Base-by-base conservation (phyloP, 2,888 invertebrate genomes). In the Zhengitettix transpicula region DNA sequence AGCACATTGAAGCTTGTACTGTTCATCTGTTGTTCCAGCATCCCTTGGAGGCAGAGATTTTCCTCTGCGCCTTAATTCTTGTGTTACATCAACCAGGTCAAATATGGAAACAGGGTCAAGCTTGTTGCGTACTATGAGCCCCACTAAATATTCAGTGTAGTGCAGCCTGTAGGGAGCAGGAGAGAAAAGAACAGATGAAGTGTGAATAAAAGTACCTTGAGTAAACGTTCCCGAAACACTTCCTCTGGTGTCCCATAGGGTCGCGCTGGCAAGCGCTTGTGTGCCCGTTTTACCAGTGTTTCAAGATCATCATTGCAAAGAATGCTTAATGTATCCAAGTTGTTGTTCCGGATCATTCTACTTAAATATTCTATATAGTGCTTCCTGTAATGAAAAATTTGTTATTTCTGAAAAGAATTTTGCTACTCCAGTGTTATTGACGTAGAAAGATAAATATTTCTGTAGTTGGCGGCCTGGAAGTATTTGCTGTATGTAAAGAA, bases 61-160 rank as follows among this genome's bases (percentile, higher is more conserved):
- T 71, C 89, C 90, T 69, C 89, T 84, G 69, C 92, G 82, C 68
- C 87, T 82, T 72, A 94, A 79, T 74, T 93, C 90, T 68, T 91
- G 90, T 68, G 86, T 84, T 69, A 94, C 84, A 72, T 94, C 93
- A 68, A 84, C 82, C 73, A 89, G 80, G 73, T 87, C 87, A 81
- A 95, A 85, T 71, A 95, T 88, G 66, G 84, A 82, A 70, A 93
- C 81, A 9, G 96, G 95, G 77, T 97, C 96, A 73, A 96, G 80
- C 70, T 81, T 80, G 72, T 85, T 79, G 74, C 82, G 81, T 74
- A 87, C 87, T 75, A 95, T 89, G 73, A 87, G 81, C 69, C 81
- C 84, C 72, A 93, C 91, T 80, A 97, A 82, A 79, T 95, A 94
- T 79, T 96, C 96, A 74, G 93, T 85, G 81, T 93, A 96, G 81